Conservation (phyloP, 2,797 vertebrate species). For the Coilia nasus region DNA sequence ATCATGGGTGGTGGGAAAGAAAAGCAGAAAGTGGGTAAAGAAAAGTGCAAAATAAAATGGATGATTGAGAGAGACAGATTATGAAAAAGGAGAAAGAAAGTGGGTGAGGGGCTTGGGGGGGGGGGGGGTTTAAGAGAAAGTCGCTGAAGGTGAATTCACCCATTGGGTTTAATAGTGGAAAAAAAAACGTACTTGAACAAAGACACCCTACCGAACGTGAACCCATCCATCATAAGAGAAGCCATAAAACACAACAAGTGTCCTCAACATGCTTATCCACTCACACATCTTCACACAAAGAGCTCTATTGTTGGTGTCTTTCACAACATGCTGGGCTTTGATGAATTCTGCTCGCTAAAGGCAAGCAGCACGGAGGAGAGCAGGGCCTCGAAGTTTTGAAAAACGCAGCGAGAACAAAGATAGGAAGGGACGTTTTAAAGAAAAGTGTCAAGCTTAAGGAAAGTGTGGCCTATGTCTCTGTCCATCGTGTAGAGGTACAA, state of each 20-base stretch:
- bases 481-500: not conserved
- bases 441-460: not conserved
- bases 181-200: conserved; percentile 50
- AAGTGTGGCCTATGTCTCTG: not conserved
- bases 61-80: conserved; percentile 42
- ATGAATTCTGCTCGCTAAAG: conserved; percentile 56
- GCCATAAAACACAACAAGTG: conserved; percentile 63
- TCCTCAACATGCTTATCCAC: conserved; percentile 57
- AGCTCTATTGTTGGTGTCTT: conserved; percentile 53
- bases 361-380: conserved; percentile 51
- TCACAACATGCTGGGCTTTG: conserved; percentile 59
- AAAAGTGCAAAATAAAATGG: conserved; percentile 38
- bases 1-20: not conserved
- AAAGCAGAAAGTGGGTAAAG: not conserved
- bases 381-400: conserved; percentile 25
- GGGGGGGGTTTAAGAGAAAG: conserved; percentile 49
- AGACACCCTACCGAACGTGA: conserved; percentile 57
- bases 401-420: conserved; percentile 41
- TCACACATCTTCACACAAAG: conserved; percentile 60
- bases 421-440: conserved; percentile 38
- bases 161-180: conserved; percentile 35
- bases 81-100: conserved; percentile 28
- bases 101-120: conserved; percentile 29
- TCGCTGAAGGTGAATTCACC: conserved; percentile 51
- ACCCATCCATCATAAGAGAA: conserved; percentile 63